Percentiles rank a stretch among this genome's conserved stretches.
Evolutionary conservation across 2,888 invertebrate species (phyloP).

Genomic region (Willowsia nigromaculata): DNA sequence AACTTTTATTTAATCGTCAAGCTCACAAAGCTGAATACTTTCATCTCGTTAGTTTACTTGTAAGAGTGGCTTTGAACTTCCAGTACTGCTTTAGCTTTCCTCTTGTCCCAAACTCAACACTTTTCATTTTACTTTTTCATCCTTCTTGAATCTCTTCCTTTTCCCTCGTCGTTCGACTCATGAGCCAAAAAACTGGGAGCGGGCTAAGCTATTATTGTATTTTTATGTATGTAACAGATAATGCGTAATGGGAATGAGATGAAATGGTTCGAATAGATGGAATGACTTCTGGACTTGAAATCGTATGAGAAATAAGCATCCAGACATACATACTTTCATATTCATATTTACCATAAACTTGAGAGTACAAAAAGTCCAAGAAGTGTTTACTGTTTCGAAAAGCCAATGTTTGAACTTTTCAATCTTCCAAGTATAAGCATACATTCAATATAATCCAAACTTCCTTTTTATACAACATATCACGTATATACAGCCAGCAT

Average conservation of each 20-base stretch:
- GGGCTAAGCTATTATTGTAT: conserved; percentile 32
- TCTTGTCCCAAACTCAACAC: conserved; percentile 51
- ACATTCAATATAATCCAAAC: too few species aligned
- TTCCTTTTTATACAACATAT: too few species aligned
- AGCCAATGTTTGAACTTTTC: conserved; percentile 38
- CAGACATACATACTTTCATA: not conserved
- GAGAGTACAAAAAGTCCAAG: not conserved
- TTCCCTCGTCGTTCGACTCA: conserved; percentile 5
- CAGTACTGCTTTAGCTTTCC: not conserved
- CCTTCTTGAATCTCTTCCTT: not conserved
- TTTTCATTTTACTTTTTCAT: conserved; percentile 32
- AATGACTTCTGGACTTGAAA: conserved; percentile 69
- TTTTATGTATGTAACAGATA: conserved; percentile 48
- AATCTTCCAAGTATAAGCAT: not conserved
- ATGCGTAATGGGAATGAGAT: conserved; percentile 61
- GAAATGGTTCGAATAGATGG: conserved; percentile 66
- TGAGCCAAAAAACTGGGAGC: conserved; percentile 52
- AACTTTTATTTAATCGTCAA: too few species aligned
- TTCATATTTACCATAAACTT: not conserved
- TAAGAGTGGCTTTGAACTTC: conserved; percentile 6
- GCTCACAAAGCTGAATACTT: too few species aligned
- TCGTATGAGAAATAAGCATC: conserved; percentile 15
- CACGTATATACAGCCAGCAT: not conserved
- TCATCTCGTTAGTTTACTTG: not conserved
- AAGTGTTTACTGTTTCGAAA: not conserved